phyloP scores from a whole-genome alignment of 2,113 vertebrate genomes.

The Chamaetylas fuelleborni region DNA sequence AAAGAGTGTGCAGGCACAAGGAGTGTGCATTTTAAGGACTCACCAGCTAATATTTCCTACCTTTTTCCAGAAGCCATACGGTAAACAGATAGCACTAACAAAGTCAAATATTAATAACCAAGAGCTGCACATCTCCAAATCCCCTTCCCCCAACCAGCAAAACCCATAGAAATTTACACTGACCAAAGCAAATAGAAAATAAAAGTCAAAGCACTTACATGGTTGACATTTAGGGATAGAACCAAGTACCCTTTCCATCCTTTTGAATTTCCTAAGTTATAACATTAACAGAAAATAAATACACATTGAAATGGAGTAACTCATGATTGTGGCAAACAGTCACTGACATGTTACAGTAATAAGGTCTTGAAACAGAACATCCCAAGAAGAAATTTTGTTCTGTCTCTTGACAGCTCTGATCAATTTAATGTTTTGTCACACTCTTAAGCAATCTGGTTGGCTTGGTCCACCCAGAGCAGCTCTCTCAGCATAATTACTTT shows the following conservation, averaged over 20 bases:
- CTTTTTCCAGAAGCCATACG: constrained; percentile 73
- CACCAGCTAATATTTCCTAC: constrained; percentile 64
- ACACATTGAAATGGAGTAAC: constrained; percentile 33
- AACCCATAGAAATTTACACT: constrained; percentile 84
- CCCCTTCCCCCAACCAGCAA: constrained; percentile 79
- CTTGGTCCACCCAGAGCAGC: not conserved
- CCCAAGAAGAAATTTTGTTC: constrained; percentile 14
- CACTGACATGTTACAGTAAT: not conserved
- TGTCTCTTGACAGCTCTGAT: not conserved
- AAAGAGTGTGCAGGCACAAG: constrained; percentile 1
- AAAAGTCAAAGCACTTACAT: constrained; percentile 83
- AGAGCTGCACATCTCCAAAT: constrained; percentile 79
- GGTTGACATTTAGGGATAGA: constrained; percentile 81
- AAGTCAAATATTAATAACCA: constrained; percentile 87
- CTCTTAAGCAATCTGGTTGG: not conserved
- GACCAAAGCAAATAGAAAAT: constrained; percentile 85
- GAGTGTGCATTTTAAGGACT: constrained; percentile 56
- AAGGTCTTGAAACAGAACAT: constrained; percentile 5
- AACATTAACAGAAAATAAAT: constrained; percentile 75
- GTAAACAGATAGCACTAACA: constrained; percentile 83
- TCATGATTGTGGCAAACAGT: not conserved
- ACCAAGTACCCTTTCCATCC: constrained; percentile 65
- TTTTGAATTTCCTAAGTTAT: constrained; percentile 69
- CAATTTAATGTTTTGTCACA: constrained; percentile 21
- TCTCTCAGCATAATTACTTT: constrained; percentile 5